These are phyloP conservation scores for Odontomyia ornata DNA, from an alignment of 2,888 invertebrate species.

Conservation along the genomic window DNA sequence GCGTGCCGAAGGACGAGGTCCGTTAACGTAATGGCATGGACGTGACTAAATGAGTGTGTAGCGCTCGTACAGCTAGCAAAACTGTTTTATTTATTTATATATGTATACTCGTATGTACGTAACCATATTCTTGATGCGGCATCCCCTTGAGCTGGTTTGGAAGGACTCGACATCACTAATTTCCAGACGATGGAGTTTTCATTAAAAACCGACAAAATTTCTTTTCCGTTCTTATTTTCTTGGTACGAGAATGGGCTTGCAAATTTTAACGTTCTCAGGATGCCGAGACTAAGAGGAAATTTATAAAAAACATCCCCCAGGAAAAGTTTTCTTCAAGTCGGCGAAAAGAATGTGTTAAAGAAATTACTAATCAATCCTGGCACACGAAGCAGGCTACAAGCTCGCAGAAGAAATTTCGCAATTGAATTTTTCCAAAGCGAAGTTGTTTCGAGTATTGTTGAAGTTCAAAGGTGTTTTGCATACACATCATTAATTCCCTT, in stretches of 20 bases:
- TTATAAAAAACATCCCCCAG: not conserved
- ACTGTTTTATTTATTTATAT: too few relatives aligned
- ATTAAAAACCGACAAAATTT: conserved; percentile 47
- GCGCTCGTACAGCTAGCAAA: not conserved
- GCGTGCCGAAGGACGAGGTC: conserved; percentile 13
- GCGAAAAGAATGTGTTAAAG: too few relatives aligned
- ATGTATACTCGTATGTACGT: not conserved
- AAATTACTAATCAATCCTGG: too few relatives aligned
- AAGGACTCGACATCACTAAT: conserved; percentile 46
- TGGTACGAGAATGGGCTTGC: not conserved
- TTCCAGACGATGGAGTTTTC: conserved; percentile 51
- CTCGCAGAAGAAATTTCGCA: too few relatives aligned
- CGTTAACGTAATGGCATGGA: conserved; percentile 43
- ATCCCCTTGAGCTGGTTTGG: conserved; percentile 11
- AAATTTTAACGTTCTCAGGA: not conserved
- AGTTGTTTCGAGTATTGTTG: too few relatives aligned
- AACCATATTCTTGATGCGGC: conserved; percentile 13
- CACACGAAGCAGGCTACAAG: too few relatives aligned
- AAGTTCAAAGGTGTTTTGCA: too few relatives aligned
- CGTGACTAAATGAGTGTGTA: conserved; percentile 41
- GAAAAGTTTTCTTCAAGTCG: too few relatives aligned
- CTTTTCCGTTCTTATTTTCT: conserved; percentile 33
- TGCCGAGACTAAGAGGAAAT: not conserved
- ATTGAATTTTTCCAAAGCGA: too few relatives aligned
- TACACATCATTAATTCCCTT: too few relatives aligned